Base-by-base conservation (phyloP, 2,888 invertebrate genomes). In the Scrobipalpa costella region DNA sequence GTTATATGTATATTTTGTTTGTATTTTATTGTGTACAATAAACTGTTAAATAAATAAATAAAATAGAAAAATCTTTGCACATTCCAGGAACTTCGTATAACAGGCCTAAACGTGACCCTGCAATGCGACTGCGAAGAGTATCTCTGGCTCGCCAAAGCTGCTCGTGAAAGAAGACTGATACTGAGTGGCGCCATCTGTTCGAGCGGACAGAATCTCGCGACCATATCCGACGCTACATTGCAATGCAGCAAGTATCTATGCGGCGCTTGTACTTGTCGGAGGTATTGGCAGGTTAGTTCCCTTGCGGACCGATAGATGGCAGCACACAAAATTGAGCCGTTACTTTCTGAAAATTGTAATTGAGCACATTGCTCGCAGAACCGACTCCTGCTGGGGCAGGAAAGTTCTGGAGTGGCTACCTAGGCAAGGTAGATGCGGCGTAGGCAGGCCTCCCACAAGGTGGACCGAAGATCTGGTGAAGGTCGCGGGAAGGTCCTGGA, bases 281-380 rank as follows among this genome's bases (percentile, higher is more conserved):
- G 8, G 17, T 38, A 38, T 40, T 58, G 57, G 57, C 15, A 58
- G 57, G 57, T 58, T 36, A 58, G 57, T 58, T 34, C 11, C 8
- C 1, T 1, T 0, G n/a, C 6, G 3, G n/a, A 5, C 3, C 44
- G 15, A 7, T 44, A 44, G 44, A 44, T 44, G 44, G 44, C 44
- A 44, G 44, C 7, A 13, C 13, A 15, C n/a, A 44, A n/a, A 13
- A 40, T 13, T 9, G 36, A 36, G 11, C 36, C 7, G 2, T 5
- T 27, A 7, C 34, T 34, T 34, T 34, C 34, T 34, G 34, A 34
- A 34, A 34, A 34, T 7, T 7, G 7, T 7, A n/a, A n/a, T n/a
- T n/a, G n/a, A n/a, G n/a, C n/a, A n/a, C n/a, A n/a, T n/a, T n/a
- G n/a, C n/a, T n/a, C n/a, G n/a, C n/a, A n/a, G n/a, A n/a, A n/a